Base-by-base conservation (phyloP, 2,888 invertebrate species). In the Heliconius ismenius region DNA sequence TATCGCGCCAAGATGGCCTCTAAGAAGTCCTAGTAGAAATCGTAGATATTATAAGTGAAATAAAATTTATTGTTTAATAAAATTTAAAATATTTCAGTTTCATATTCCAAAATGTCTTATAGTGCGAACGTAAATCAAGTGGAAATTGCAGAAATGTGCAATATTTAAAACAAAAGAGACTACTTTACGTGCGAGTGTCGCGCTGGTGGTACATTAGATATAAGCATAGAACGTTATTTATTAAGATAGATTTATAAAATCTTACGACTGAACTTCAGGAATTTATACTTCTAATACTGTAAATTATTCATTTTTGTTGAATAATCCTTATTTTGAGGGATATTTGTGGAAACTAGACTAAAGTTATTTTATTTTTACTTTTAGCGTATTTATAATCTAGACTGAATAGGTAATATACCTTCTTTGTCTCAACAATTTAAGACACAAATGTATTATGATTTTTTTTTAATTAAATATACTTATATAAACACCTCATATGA, bases 241-340 rank as follows among this genome's bases (percentile, higher is more conserved):
- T 49, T 54, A 32, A 54, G n/a, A 32, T n/a, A 28, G 6, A 70
- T 70, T 21, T 70, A 58, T 58, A 28, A 58, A 32, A 70, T 58
- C 58, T 58, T 58, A 32, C n/a, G 32, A 70, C 32, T 32, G 15
- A 58, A 36, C n/a, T 70, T 70, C 13, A 70, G 3, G 9, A n/a
- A 54, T 54, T 43, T 69, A n/a, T 49, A 60, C 28, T 83, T 39
- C 32, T 65, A n/a, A 15, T 7, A 24, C 18, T 64, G 1, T 86
- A 89, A 90, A n/a, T 58, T 58, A 58, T n/a, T 58, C n/a, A n/a
- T 58, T 58, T 10, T 58, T 58, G n/a, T n/a, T 9, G 54, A 10
- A 21, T n/a, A 58, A 58, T 58, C 3, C 54, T n/a, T 0, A 58
- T 21, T 49, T 49, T 49, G 39, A 18, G 7, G 7, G 49, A 21